These are phyloP conservation scores for Panthera tigris DNA, from an alignment of 2,113 vertebrate genomes.

Conservation along the genomic window DNA sequence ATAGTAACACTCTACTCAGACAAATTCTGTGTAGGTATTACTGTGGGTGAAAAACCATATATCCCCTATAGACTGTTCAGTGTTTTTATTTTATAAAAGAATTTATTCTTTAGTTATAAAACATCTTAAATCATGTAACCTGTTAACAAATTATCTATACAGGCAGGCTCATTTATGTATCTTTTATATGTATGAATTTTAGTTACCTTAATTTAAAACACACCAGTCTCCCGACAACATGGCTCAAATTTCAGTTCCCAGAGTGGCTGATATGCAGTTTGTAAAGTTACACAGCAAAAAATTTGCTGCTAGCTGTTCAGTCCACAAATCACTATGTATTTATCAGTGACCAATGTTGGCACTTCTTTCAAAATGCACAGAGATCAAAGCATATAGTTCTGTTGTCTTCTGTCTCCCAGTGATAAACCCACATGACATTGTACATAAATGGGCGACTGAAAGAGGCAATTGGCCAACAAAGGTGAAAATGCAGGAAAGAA, in stretches of 20 bases:
- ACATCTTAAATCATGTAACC: background rate
- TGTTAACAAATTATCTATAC: background rate
- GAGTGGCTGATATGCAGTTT: background rate
- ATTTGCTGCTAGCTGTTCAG: background rate
- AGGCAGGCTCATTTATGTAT: background rate
- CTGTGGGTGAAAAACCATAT: background rate
- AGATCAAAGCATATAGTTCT: background rate
- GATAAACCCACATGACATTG: background rate
- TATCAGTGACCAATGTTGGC: background rate
- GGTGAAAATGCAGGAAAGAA: background rate
- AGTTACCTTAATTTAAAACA: background rate
- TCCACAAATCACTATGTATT: background rate
- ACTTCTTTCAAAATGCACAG: constrained; percentile 13
- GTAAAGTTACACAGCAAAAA: background rate
- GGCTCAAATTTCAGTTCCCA: background rate
- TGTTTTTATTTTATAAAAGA: background rate
- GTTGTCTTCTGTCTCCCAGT: background rate
- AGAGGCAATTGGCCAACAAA: background rate
- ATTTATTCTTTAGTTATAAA: background rate
- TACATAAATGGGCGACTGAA: background rate
- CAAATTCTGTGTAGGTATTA: background rate
- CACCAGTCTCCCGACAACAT: background rate
- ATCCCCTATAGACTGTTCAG: no score
- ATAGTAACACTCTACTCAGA: background rate
- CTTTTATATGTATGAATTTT: background rate